A percentile compares a stretch with the other conserved stretches of the same genome.
These are phyloP conservation scores for Holacanthus passer DNA, from an alignment of 2,113 vertebrate genomes.

Conservation along the genomic window DNA sequence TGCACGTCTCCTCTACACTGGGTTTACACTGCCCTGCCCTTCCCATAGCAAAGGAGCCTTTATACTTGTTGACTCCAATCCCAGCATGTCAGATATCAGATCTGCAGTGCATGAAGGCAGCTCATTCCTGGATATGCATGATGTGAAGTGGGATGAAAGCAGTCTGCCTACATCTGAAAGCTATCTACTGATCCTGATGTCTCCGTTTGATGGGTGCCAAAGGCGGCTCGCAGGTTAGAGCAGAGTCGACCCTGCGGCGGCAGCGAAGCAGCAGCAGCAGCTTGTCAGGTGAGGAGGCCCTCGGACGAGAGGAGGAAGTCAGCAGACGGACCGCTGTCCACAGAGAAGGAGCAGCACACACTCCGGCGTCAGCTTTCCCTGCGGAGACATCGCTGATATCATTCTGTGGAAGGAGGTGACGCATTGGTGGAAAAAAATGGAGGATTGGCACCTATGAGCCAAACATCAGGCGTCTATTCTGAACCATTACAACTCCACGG, in stretches of 20 bases:
- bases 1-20: constrained; percentile 15
- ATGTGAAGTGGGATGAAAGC: constrained; percentile 35
- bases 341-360: constrained; percentile 53
- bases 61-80: not conserved
- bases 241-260: constrained; percentile 56
- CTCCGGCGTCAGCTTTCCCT: constrained; percentile 73
- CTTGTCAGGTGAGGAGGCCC: constrained; percentile 47
- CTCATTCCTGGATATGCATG: constrained; percentile 46
- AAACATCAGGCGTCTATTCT: constrained; percentile 13
- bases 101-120: constrained; percentile 11
- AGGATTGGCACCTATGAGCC: not conserved
- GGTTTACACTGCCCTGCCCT: not conserved
- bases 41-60: not conserved
- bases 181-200: constrained; percentile 33
- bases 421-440: not conserved
- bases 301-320: constrained; percentile 73
- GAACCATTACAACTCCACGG: too few relatives aligned
- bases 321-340: constrained; percentile 60
- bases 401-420: constrained; percentile 8
- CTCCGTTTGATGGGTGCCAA: constrained; percentile 52
- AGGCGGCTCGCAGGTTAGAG: constrained; percentile 68
- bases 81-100: constrained; percentile 57
- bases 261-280: constrained; percentile 65
- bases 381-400: constrained; percentile 78
- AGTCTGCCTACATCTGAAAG: not conserved